These are phyloP conservation scores for Phyllotreta striolata DNA, from an alignment of 2,888 invertebrate genomes.

Conservation along the genomic window DNA sequence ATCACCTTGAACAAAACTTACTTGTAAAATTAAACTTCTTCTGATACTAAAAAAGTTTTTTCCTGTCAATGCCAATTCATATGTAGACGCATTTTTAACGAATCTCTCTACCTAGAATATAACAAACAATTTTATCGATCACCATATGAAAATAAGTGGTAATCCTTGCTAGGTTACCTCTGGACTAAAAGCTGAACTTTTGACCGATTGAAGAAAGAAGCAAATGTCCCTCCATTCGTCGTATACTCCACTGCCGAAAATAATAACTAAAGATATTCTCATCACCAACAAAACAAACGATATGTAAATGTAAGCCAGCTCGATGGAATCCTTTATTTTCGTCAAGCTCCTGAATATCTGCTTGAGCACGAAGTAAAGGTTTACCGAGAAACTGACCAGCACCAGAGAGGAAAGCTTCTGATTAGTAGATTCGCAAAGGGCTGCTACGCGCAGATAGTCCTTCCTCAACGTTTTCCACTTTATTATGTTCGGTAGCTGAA, in stretches of 20 bases:
- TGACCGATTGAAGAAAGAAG: slow-evolving; percentile 68
- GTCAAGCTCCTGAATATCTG: slow-evolving; percentile 73
- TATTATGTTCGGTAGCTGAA: slow-evolving; percentile 36
- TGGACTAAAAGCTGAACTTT: slow-evolving; percentile 68
- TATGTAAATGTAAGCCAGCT: slow-evolving; percentile 51
- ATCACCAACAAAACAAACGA: slow-evolving; percentile 57
- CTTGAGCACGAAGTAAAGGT: slow-evolving; percentile 76
- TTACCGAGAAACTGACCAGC: slow-evolving; percentile 72
- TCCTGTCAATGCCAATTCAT: slow-evolving; percentile 41
- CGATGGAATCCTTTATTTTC: slow-evolving; percentile 42
- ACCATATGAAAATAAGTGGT: not conserved
- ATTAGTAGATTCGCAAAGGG: slow-evolving; percentile 63
- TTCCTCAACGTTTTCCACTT: slow-evolving; percentile 41
- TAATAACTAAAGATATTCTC: slow-evolving; percentile 50
- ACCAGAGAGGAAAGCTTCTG: slow-evolving; percentile 69
- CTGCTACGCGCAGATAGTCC: slow-evolving; percentile 42
- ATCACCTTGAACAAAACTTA: too few relatives aligned
- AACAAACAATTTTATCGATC: not conserved
- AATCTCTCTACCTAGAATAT: slow-evolving; percentile 42
- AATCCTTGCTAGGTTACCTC: slow-evolving; percentile 62
- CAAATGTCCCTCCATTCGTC: slow-evolving; percentile 52
- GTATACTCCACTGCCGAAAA: slow-evolving; percentile 54
- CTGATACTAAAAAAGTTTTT: slow-evolving; percentile 43
- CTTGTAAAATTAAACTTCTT: slow-evolving; percentile 42
- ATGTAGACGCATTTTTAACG: slow-evolving; percentile 39